phyloP scores from a whole-genome alignment of 1,140 invertebrate genomes.

The Ceratosolen fusciceps region DNA sequence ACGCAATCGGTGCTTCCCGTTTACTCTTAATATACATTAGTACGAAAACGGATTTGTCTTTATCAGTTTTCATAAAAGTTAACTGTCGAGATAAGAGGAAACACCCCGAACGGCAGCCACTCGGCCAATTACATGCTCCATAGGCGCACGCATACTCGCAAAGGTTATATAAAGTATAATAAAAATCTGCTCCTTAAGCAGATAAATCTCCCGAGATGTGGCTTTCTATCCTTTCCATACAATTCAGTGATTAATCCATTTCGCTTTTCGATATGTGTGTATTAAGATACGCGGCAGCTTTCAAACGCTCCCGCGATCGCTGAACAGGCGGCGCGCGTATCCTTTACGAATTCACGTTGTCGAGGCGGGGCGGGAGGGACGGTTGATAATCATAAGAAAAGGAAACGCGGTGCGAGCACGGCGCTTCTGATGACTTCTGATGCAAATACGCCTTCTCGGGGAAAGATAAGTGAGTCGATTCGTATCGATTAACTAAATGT shows the following conservation, averaged over 20 bases:
- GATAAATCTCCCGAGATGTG: neutral
- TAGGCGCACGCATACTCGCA: too few relatives aligned
- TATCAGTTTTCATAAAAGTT: too few relatives aligned
- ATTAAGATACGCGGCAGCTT: constrained; percentile 47
- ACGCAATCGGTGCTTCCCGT: too few relatives aligned
- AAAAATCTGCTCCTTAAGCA: neutral
- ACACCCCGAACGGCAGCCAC: neutral
- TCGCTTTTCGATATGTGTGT: constrained; percentile 31
- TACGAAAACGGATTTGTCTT: too few relatives aligned
- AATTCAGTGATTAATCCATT: neutral
- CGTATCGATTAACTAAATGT: neutral
- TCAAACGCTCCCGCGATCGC: constrained; percentile 31
- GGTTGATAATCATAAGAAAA: constrained; percentile 31
- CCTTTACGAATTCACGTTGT: constrained; percentile 44
- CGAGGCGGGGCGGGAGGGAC: too few relatives aligned
- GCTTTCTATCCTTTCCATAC: neutral
- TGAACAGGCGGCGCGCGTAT: neutral
- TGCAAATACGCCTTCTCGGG: neutral
- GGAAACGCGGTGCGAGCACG: neutral
- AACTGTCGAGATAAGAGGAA: too few relatives aligned
- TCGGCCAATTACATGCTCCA: neutral
- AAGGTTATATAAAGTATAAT: neutral
- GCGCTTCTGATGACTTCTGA: neutral
- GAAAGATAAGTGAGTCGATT: neutral
- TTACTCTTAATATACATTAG: too few relatives aligned